Evolutionary conservation across 2,888 invertebrate species (phyloP).

Genomic region (Agrochola circellaris): DNA sequence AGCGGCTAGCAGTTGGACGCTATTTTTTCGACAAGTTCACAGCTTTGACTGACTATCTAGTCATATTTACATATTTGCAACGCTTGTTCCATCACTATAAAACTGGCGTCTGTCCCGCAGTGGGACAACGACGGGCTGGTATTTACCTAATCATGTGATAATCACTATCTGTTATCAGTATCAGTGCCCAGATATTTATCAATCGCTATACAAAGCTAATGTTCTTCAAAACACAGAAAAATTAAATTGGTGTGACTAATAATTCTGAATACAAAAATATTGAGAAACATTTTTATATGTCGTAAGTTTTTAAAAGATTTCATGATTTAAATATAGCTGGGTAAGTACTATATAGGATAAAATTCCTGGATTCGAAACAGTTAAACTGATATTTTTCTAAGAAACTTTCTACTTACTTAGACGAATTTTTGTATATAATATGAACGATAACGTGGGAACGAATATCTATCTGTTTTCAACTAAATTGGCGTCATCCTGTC

Average conservation of each 20-base stretch:
- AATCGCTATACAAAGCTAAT: not conserved
- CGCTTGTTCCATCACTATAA: not conserved
- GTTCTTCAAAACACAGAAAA: not conserved
- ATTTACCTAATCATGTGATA: not conserved
- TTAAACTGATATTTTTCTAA: not conserved
- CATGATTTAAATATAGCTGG: not conserved
- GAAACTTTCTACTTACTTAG: not conserved
- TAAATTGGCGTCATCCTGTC: constrained; percentile 45
- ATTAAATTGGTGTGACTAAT: not conserved
- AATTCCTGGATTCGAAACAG: not conserved
- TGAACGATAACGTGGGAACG: not conserved
- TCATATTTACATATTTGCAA: no score
- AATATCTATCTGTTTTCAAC: constrained; percentile 1
- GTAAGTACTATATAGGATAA: not conserved
- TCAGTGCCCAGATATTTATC: constrained; percentile 20
- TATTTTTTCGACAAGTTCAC: no score
- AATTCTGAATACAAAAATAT: not conserved
- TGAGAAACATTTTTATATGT: not conserved
- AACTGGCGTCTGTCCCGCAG: not conserved
- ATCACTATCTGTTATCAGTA: not conserved
- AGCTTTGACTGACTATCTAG: no score
- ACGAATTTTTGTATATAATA: constrained; percentile 10
- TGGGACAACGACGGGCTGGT: not conserved
- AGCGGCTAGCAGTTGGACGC: no score
- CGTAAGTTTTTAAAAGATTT: not conserved